Evolutionary conservation across 92 coral and sea anemone species (phyloP).

Genomic region (Palythoa heliodiscus): DNA sequence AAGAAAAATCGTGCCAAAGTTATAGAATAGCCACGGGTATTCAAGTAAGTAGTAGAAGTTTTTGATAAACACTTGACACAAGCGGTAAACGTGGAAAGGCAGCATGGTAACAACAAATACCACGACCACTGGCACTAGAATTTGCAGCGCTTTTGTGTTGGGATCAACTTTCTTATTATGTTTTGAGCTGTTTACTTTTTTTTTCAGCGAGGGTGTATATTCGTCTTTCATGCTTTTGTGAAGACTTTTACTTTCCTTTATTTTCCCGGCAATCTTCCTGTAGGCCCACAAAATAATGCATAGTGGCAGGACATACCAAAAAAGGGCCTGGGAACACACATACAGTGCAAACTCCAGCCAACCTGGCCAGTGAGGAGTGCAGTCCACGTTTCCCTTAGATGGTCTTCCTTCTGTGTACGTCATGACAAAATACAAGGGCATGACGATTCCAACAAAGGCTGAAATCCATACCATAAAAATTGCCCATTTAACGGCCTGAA

Average conservation of each 20-base stretch:
- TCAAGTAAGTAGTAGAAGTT: constrained; percentile 38
- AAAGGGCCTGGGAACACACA: constrained; percentile 65
- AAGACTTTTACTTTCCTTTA: constrained; percentile 72
- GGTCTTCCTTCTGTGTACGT: constrained; percentile 53
- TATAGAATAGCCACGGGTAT: constrained; percentile 78
- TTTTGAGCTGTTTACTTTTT: not conserved
- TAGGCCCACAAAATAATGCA: constrained; percentile 83
- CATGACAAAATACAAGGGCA: constrained; percentile 87
- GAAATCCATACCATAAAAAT: constrained; percentile 68
- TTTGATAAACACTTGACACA: constrained; percentile 59
- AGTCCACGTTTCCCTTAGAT: constrained; percentile 67
- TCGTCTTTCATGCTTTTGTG: constrained; percentile 59
- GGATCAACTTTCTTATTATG: constrained; percentile 51
- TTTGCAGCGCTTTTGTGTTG: constrained; percentile 88
- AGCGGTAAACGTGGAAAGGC: constrained; percentile 85
- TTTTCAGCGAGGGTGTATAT: not conserved
- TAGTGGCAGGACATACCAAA: constrained; percentile 90
- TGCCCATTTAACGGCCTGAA: constrained; percentile 82
- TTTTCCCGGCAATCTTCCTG: constrained; percentile 75
- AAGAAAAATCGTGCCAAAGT: constrained; percentile 61
- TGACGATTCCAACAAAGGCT: constrained; percentile 61
- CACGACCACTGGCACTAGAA: constrained; percentile 90
- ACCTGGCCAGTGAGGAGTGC: constrained; percentile 86
- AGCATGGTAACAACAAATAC: constrained; percentile 87
- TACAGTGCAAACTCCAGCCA: constrained; percentile 50